Conservation (phyloP, 2,797 vertebrate genomes). For the Kryptopterus vitreolus region DNA sequence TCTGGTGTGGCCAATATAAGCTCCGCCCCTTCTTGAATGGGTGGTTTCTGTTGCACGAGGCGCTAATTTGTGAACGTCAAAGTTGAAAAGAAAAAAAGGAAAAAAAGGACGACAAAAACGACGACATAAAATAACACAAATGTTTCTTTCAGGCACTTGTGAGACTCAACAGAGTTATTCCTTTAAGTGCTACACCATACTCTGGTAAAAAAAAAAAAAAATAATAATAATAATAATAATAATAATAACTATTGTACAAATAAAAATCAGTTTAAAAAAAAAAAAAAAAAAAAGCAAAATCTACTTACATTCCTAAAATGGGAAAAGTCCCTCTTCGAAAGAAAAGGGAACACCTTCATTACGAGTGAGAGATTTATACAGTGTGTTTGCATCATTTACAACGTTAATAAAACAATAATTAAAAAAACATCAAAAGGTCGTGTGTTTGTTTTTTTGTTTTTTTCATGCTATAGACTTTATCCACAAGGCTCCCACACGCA, state of each 20-base stretch:
- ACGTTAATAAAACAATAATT: neutral
- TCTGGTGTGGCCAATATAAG: neutral
- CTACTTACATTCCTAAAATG: slow-evolving; percentile 54
- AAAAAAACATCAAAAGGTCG: neutral
- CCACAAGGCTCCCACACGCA: neutral
- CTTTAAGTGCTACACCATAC: slow-evolving; percentile 69
- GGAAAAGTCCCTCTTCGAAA: slow-evolving; percentile 32
- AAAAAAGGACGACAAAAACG: slow-evolving; percentile 42
- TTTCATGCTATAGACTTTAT: too few relatives aligned
- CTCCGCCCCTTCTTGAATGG: neutral
- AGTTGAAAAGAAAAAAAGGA: too few relatives aligned
- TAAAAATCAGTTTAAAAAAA: slow-evolving; percentile 40
- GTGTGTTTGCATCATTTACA: slow-evolving; percentile 13
- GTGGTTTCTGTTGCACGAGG: neutral
- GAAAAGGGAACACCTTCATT: slow-evolving; percentile 71
- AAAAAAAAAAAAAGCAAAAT: neutral
- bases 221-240: slow-evolving; percentile 56
- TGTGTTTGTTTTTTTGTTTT: neutral
- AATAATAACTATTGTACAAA: slow-evolving; percentile 56
- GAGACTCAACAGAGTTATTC: slow-evolving; percentile 59
- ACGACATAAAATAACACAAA: slow-evolving; percentile 42
- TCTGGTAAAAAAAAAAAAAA: slow-evolving; percentile 40
- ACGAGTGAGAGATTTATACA: slow-evolving; percentile 48
- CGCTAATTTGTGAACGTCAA: neutral
- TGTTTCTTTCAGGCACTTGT: slow-evolving; percentile 68